Percentiles rank a stretch among this genome's conserved stretches.
Conservation (phyloP, 2,888 invertebrate species). For the Nebria salina region DNA sequence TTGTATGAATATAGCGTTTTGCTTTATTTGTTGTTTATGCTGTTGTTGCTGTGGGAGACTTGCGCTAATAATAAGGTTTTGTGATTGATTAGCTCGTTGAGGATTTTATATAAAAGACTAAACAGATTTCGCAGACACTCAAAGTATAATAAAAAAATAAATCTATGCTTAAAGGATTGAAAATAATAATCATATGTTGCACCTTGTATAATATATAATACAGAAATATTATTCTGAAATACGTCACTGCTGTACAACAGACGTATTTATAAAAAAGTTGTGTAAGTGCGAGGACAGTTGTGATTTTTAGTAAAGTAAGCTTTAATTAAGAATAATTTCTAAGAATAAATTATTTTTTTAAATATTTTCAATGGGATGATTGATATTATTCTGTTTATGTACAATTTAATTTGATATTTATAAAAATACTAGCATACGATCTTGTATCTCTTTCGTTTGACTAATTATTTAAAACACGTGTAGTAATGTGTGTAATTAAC, state of each 20-base stretch:
- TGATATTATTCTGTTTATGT: not conserved
- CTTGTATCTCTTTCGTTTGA: not conserved
- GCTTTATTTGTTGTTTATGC: not conserved
- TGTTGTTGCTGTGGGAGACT: not conserved
- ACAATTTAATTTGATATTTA: not conserved
- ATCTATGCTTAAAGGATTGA: not conserved
- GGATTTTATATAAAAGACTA: not conserved
- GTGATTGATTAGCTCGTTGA: conserved; percentile 1
- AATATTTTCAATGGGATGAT: not conserved
- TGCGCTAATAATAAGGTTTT: not conserved
- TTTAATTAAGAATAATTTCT: no score
- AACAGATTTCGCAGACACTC: not conserved
- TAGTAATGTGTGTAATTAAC: not conserved
- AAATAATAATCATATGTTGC: not conserved
- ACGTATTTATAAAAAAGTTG: no score
- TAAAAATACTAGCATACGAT: not conserved
- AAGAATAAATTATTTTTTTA: not conserved
- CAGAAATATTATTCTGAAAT: not conserved
- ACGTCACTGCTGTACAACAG: not conserved
- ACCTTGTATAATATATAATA: not conserved
- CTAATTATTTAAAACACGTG: not conserved
- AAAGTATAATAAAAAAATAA: not conserved
- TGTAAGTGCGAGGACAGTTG: no score
- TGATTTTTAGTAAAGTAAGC: no score
- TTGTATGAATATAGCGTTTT: not conserved